Base-by-base conservation (phyloP, 2,888 invertebrate species). In the Athalia rosae region DNA sequence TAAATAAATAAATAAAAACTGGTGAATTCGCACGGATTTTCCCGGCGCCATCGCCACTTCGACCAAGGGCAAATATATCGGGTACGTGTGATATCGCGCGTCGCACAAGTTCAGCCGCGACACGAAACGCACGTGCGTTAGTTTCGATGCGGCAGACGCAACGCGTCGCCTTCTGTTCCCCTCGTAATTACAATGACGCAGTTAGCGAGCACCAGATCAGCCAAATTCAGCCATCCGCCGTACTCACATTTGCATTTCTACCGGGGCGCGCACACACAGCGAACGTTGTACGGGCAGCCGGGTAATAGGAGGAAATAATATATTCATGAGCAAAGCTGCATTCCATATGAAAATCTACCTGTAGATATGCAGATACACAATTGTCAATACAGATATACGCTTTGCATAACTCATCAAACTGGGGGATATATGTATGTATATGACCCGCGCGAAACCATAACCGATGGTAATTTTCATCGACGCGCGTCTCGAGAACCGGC, bases 301-400 rank as follows among this genome's bases (percentile, higher is more conserved):
- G 71, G 74, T 62, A 62, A 74, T 74, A 62, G 61, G 9, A 58
- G 4, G 61, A 61, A 74, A 74, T 71, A 71, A 71, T 71, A 58
- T 74, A 74, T 74, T 74, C 74, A 74, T 74, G 74, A 59, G 74
- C 15, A 11, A 50, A 59, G 74, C 74, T 71, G 69, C 47, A 71
- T 45, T n/a, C n/a, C 69, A 28, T 71, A 71, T 71, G 58, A 71
- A 56, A 56, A 71, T 71, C 58, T 45, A 71, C 58, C 58, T n/a
- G 56, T 58, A 58, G 56, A 58, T 71, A 71, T 71, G 69, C 69
- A 71, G 69, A 71, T 71, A 71, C 41, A 7, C 41, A 45, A 71
- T 71, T 71, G 56, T 43, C 69, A 58, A 71, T 71, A 56, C 58
- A 43, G 56, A 71, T 71, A 71, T 15, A 28, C 56, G 45, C 69